Evolutionary conservation across 2,113 vertebrate genomes (phyloP), one percentile per base, ranked within the genome.

Genomic region (Passer domesticus): DNA sequence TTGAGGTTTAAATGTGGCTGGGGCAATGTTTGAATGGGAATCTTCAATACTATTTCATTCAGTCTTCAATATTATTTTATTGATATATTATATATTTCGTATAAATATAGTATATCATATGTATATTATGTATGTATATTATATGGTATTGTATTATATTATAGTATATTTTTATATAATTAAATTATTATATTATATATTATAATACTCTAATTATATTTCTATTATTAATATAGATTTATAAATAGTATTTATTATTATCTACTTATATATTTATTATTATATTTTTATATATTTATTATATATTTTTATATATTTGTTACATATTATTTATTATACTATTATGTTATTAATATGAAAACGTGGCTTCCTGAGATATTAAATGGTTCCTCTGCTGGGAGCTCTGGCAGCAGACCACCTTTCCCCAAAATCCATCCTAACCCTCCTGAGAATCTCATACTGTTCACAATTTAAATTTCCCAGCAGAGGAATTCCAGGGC

Each of bases 371-470:
- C 31, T 43, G 46, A 24, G 55, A 5, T 15, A 1, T 23, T 6
- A 5, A 43, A 43, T 4, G 19, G 12, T 10, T 43, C 15, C 37
- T 43, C 6, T n/a, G 67, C 46, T 28, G 31, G 31, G 7, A 70
- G 55, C 31, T 43, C 55, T 6, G 66, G 30, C 30, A 30, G 46
- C 35, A 28, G 12, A 10, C 3, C 31, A 13, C 14, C 31, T 18
- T 49, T 10, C 5, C 49, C 59, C 44, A 31, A 19, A 21, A 23
- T 10, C 52, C 30, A 41, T 16, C 41, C 47, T 3, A 0, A 8
- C 6, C 66, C 49, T 41, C 11, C 50, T 0, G 1, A 5, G 24
- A 35, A 41, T 9, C 41, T 12, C n/a, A 9, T n/a, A 2, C 13
- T 7, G 3, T 5, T 17, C 11, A 1, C 2, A 2, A 31, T 59